These are phyloP conservation scores for Nemopilema nomurai DNA, from an alignment of 30 jellyfish, hydroid and myxozoan species.

Conservation along the genomic window DNA sequence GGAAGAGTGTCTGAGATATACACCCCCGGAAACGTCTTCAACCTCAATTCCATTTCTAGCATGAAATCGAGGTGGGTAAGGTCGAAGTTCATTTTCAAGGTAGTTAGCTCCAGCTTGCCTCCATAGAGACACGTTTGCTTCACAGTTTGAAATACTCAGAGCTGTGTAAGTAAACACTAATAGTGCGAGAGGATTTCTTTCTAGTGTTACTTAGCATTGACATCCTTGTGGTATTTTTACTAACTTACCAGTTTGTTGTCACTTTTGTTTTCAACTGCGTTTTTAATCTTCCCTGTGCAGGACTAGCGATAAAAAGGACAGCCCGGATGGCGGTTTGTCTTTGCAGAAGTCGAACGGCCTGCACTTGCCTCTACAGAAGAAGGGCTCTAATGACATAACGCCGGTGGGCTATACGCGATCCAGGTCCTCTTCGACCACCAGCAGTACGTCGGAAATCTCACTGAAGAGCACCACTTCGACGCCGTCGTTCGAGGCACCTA, in stretches of 20 bases:
- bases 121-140: no score
- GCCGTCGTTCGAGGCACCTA: constrained; percentile 61
- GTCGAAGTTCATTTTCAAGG: not conserved
- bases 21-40: constrained; percentile 89
- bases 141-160: no score
- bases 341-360: constrained; percentile 43
- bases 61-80: constrained; percentile 68
- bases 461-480: constrained; percentile 57
- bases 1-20: constrained; percentile 75
- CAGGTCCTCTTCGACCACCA: constrained; percentile 71
- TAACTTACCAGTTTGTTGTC: no score
- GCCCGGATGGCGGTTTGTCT: constrained; percentile 29
- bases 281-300: no score
- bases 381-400: constrained; percentile 20
- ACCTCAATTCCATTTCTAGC: constrained; percentile 78
- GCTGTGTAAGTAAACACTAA: no score
- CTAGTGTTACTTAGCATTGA: no score
- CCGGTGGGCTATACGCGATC: constrained; percentile 46
- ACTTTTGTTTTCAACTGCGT: no score
- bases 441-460: constrained; percentile 66
- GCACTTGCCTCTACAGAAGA: constrained; percentile 43
- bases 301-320: constrained; percentile 65
- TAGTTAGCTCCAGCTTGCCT: not conserved
- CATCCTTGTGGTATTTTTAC: no score
- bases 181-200: no score